Percentiles rank a stretch among this genome's conserved stretches.
phyloP scores from a whole-genome alignment of 2,113 vertebrate species.

The Leptobrachium leishanense region DNA sequence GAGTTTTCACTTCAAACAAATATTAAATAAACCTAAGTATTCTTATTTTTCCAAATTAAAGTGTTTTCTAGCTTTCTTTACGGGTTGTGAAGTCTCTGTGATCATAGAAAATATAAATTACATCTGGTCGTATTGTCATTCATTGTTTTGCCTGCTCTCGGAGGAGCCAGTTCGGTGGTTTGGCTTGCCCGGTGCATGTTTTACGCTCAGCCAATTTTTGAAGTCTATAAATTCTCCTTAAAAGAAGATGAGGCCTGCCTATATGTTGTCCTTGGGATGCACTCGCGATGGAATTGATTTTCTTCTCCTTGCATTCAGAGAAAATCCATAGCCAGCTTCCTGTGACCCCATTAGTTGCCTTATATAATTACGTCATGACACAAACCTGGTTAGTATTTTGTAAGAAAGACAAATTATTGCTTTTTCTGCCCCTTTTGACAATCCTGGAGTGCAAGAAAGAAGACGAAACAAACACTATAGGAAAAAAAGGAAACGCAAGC shows the following conservation, averaged over 20 bases:
- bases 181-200: neutral
- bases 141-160: too few species aligned
- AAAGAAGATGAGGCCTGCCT: neutral
- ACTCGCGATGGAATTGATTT: conserved; percentile 36
- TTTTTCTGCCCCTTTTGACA: neutral
- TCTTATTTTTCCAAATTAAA: too few species aligned
- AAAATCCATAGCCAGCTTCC: conserved; percentile 24
- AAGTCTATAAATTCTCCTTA: neutral
- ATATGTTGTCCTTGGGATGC: conserved; percentile 25
- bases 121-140: too few species aligned
- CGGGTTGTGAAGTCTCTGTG: too few species aligned
- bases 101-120: too few species aligned
- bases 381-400: neutral
- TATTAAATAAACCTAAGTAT: too few species aligned
- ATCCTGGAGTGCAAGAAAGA: neutral
- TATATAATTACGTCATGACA: conserved; percentile 22
- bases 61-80: too few species aligned
- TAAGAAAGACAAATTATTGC: conserved; percentile 11
- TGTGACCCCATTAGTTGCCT: conserved; percentile 38
- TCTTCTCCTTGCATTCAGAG: neutral
- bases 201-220: neutral
- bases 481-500: conserved; percentile 9
- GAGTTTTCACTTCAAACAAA: too few species aligned
- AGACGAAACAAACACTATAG: neutral
- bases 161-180: too few species aligned